Conservation (phyloP, 2,888 invertebrate species). For the Cancer borealis region DNA sequence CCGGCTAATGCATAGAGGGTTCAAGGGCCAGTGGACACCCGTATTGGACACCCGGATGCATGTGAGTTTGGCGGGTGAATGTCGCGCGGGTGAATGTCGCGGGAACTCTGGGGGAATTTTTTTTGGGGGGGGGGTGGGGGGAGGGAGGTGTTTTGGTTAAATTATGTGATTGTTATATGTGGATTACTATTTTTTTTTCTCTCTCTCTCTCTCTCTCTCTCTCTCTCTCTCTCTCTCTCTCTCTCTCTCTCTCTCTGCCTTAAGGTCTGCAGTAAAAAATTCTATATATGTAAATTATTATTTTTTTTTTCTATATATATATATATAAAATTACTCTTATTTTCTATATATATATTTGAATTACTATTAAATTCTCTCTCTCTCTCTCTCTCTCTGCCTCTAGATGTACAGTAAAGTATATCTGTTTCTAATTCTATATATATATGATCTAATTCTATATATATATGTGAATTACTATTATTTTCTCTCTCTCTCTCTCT, state of each 20-base stretch:
- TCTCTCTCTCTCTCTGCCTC: neutral
- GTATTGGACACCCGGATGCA: conserved; percentile 87
- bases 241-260: neutral
- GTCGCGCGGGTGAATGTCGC: too few relatives aligned
- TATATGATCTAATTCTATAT: too few relatives aligned
- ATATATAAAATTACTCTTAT: neutral
- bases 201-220: neutral
- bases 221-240: conserved; percentile 20
- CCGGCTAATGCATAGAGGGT: conserved; percentile 85
- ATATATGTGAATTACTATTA: neutral
- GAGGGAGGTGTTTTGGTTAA: too few relatives aligned
- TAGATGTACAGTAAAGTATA: too few relatives aligned
- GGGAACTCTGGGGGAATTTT: neutral
- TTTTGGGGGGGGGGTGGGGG: too few relatives aligned
- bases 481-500: neutral
- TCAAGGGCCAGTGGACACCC: conserved; percentile 90
- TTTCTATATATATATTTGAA: neutral
- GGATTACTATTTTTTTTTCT: neutral
- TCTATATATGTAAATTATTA: too few relatives aligned
- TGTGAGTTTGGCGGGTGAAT: conserved; percentile 81
- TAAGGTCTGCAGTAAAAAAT: too few relatives aligned
- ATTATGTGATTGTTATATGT: too few relatives aligned
- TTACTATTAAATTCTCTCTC: neutral
- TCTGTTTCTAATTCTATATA: too few relatives aligned
- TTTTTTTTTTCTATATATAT: neutral